phyloP scores from a whole-genome alignment of 2,888 invertebrate genomes.

The Agriopis aurantiaria region DNA sequence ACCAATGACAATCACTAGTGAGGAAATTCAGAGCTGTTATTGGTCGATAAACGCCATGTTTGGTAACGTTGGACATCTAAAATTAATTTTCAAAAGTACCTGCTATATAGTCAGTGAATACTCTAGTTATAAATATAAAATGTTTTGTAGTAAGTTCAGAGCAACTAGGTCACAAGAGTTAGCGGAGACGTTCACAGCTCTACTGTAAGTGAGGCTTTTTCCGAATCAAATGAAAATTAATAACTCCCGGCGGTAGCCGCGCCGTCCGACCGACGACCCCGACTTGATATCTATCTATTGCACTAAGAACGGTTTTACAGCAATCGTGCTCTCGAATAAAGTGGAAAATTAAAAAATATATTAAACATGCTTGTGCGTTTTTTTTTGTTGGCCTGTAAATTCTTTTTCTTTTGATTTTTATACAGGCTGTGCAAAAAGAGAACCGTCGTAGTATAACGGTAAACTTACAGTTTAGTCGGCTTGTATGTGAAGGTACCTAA shows the following conservation, averaged over 20 bases:
- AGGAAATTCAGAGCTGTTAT: too few species aligned
- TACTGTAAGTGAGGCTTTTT: slow-evolving; percentile 57
- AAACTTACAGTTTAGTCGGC: too few species aligned
- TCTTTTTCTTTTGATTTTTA: not conserved
- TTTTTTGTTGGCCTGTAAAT: not conserved
- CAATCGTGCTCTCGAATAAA: slow-evolving; percentile 47
- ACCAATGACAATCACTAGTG: too few species aligned
- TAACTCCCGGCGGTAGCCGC: slow-evolving; percentile 60
- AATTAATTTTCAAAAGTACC: too few species aligned
- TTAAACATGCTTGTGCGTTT: slow-evolving; percentile 1
- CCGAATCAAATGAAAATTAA: slow-evolving; percentile 75
- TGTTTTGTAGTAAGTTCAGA: not conserved
- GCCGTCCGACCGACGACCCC: slow-evolving; percentile 57
- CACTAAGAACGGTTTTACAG: slow-evolving; percentile 45
- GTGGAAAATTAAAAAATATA: slow-evolving; percentile 27
- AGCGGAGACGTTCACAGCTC: slow-evolving; percentile 50
- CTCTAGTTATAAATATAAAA: too few species aligned
- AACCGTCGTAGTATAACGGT: too few species aligned
- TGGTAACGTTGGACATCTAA: too few species aligned
- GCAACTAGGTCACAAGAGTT: slow-evolving; percentile 46
- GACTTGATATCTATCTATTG: slow-evolving; percentile 54
- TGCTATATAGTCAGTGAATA: too few species aligned
- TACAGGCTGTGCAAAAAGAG: too few species aligned
- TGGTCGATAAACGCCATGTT: too few species aligned
- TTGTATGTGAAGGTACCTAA: too few species aligned